phyloP scores from a whole-genome alignment of 2,797 vertebrate genomes.

The Siniperca scherzeri region DNA sequence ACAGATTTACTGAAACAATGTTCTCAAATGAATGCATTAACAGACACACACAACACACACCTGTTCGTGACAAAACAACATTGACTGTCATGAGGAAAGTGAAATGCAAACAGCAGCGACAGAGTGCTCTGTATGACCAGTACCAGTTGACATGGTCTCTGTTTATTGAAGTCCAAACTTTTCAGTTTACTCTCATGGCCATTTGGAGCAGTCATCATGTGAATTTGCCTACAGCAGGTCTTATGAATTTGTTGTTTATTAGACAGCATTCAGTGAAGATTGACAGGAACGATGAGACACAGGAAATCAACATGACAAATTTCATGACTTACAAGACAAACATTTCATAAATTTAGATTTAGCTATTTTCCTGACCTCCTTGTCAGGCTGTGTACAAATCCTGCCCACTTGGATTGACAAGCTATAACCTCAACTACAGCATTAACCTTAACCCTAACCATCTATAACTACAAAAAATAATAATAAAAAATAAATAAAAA shows the following conservation, averaged over 20 bases:
- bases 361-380: neutral
- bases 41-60: neutral
- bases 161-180: neutral
- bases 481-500: neutral
- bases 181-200: neutral
- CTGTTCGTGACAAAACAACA: neutral
- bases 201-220: neutral
- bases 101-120: neutral
- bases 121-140: neutral
- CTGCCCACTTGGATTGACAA: constrained; percentile 10
- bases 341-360: neutral
- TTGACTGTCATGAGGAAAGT: neutral
- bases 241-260: neutral
- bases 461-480: neutral
- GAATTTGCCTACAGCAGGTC: neutral
- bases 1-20: neutral
- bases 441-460: constrained; percentile 13
- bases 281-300: neutral
- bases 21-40: neutral
- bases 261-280: neutral
- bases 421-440: neutral
- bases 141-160: neutral
- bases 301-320: too few species aligned
- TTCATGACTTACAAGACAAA: neutral
- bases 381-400: constrained; percentile 23